Evolutionary conservation across 2,888 invertebrate species (phyloP), one percentile per base, ranked within the genome.

Genomic region (Trichopria drosophilae): DNA sequence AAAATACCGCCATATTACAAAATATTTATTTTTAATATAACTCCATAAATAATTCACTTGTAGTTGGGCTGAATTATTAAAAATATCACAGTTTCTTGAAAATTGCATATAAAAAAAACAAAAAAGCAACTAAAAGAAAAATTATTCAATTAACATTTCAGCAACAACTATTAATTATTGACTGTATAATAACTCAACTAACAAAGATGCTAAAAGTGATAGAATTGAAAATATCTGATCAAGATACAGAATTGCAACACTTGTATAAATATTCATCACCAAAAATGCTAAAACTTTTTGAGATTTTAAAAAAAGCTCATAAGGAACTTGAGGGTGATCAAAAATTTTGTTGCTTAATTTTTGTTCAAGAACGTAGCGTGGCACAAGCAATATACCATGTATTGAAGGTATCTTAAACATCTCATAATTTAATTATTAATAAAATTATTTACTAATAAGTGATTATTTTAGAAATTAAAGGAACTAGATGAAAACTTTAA

Each of bases 341-440:
- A 60, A 77, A 78, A 5, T 71, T 89, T 4, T 85, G 84, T 40
- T 83, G 81, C 0, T 81, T 91, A 13, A 80, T 91, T 52, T 90
- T 92, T 70, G 85, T 86, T 0, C 76, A 84, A 60, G 79, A 85
- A 58, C 78, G 91, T 36, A 85, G 86, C 60, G 86, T 88, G 0
- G 88, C 91, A 0, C 88, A 88, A 73, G 79, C 88, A 6, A 63
- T 94, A 0, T 87, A 80, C 67, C 85, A 87, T 55, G 68, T 89
- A 3, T 63, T 92, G 4, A 79, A 82, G 62, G 76, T 76, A 66
- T 56, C 10, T 15, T 15, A 15, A n/a, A 15, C 18, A 16, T 4
- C 6, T 35, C n/a, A 5, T 15, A 16, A 24, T 24, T 9, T 24
- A 6, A 24, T 24, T 24, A 24, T 24, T 24, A 24, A 55, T 49